These are phyloP conservation scores for Malurus cyaneus DNA, from an alignment of 2,113 vertebrate species.

Conservation along the genomic window DNA sequence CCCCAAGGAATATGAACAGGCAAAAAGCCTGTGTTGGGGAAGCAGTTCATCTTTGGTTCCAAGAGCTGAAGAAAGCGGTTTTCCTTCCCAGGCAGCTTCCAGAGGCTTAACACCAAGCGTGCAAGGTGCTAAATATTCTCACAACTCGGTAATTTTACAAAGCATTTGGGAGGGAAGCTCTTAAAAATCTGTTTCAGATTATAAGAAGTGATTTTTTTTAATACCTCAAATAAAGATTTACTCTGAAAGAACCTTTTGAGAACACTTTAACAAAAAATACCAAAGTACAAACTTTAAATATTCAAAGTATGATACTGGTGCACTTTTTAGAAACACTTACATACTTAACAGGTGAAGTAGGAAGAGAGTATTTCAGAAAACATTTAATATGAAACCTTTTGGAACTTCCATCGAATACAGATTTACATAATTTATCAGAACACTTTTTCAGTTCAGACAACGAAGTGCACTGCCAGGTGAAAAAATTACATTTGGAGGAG, in stretches of 20 bases:
- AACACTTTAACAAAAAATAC: conserved; percentile 23
- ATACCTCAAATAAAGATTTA: conserved; percentile 17
- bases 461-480: conserved; percentile 36
- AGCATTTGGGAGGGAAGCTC: conserved; percentile 1
- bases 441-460: conserved; percentile 53
- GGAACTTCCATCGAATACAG: conserved; percentile 57
- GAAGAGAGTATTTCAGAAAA: conserved; percentile 62
- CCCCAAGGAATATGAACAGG: not conserved
- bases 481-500: conserved; percentile 51
- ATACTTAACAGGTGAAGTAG: conserved; percentile 56
- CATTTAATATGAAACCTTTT: conserved; percentile 66
- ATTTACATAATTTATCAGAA: conserved; percentile 60
- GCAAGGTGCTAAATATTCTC: not conserved
- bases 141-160: not conserved
- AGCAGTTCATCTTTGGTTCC: not conserved
- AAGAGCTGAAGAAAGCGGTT: not conserved
- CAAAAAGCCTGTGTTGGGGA: not conserved
- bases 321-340: conserved; percentile 37
- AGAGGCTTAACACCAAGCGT: not conserved
- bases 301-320: conserved; percentile 7
- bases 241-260: conserved; percentile 3
- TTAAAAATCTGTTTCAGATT: conserved; percentile 1
- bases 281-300: conserved; percentile 29
- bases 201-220: not conserved
- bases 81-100: not conserved